These are phyloP conservation scores for Phylloscopus collybita DNA, from an alignment of 2,797 vertebrate genomes.

Conservation along the genomic window DNA sequence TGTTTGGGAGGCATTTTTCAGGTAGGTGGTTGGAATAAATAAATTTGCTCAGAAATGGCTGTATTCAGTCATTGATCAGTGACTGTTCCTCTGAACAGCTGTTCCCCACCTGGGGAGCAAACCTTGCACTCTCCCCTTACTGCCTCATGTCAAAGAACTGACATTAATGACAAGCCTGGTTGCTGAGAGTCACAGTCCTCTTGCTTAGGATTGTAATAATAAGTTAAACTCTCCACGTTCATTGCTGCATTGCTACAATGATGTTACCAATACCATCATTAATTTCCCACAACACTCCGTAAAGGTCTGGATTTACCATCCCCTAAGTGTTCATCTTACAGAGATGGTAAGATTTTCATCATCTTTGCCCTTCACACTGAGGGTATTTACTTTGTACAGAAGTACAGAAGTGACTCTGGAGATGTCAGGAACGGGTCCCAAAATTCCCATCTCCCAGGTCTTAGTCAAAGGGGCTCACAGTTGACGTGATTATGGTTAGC, in stretches of 20 bases:
- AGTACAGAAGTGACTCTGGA: neutral
- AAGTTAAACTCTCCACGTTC: neutral
- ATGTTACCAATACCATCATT: neutral
- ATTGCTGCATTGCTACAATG: neutral
- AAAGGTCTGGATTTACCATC: neutral
- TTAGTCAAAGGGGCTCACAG: neutral
- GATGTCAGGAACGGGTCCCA: neutral
- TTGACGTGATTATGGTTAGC: neutral
- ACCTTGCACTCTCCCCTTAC: neutral
- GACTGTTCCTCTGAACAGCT: neutral
- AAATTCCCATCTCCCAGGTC: neutral
- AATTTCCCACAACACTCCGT: neutral
- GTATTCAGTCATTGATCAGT: neutral
- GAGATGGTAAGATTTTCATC: neutral
- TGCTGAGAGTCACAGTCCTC: neutral
- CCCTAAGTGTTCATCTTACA: neutral
- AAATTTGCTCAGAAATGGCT: neutral
- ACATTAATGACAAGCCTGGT: neutral
- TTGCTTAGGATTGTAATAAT: neutral
- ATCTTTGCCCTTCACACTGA: neutral
- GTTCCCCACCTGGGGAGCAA: neutral
- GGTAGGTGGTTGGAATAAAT: neutral
- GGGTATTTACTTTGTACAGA: neutral
- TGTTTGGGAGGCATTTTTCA: neutral
- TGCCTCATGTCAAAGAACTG: neutral